Conservation (phyloP, 2,797 vertebrate genomes). For the Mus spretus region DNA sequence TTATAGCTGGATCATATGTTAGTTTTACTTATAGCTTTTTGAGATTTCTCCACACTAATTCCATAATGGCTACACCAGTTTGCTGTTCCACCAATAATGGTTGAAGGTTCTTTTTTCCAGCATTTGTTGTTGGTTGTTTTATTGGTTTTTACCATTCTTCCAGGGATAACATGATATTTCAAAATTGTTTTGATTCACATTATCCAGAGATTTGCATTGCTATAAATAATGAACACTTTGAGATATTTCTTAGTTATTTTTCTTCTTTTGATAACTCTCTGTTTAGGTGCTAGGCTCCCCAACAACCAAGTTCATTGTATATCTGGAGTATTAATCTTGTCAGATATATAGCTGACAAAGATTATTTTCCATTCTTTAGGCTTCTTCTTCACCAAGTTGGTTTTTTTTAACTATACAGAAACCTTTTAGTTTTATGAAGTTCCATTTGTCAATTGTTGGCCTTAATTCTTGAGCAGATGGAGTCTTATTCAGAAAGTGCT, state of each 20-base stretch:
- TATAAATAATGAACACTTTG: background rate
- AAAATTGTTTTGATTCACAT: background rate
- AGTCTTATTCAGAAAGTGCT: background rate
- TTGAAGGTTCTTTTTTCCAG: background rate
- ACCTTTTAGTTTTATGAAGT: background rate
- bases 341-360: background rate
- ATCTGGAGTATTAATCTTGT: background rate
- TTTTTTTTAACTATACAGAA: background rate
- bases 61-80: background rate
- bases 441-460: background rate
- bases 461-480: background rate
- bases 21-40: background rate
- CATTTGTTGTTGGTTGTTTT: background rate
- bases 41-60: background rate
- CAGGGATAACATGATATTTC: background rate
- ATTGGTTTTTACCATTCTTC: background rate
- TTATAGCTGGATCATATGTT: no score
- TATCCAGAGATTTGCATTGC: no score
- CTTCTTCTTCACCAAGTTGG: background rate
- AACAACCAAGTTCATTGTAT: background rate
- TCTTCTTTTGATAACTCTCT: background rate
- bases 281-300: background rate
- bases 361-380: background rate
- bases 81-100: background rate
- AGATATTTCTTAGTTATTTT: background rate